Base-by-base conservation (phyloP, 2,888 invertebrate species). In the Sinodicranocentrus sp. region DNA sequence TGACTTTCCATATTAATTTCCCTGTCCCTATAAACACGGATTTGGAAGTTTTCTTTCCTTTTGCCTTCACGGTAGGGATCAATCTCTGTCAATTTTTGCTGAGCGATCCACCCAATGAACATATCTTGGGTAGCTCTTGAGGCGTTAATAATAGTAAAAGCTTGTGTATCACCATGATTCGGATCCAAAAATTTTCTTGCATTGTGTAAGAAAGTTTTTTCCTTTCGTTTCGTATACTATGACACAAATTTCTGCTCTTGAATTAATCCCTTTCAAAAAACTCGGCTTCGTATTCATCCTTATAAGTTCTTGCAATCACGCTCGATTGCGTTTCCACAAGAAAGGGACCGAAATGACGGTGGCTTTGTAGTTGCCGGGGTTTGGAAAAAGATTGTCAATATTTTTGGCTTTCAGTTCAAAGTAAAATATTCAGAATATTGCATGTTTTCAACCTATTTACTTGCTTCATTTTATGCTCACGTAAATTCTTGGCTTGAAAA, bases 81-180 rank as follows among this genome's bases (percentile, higher is more conserved):
- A 78, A 78, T 78, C 78, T 78, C 61, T 78, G 78, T 78, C 78
- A 61, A 61, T 70, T 78, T 78, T 78, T 78, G 78, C 78, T 78
- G 78, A 78, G 61, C 78, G 61, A 78, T 78, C 78, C 67, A 57
- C 67, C 61, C 70, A 44, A 61, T 6, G 68, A 77, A 67, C 25
- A 54, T 26, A 44, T 26, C 63, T 63, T 33, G 19, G 63, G 17
- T 17, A 26, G 13, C 13, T 39, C 76, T 33, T 21, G 33, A 59
- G 68, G 78, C 70, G 61, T 70, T 78, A 78, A 78, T 78, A 78
- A 70, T 61, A 61, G 57, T 78, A 78, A 78, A 78, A 78, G 78
- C 78, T 59, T 77, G 25, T 76, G 65, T 72, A 59, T n/a, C 19
- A 52, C 23, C n/a, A n/a, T n/a, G n/a, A n/a, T n/a, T n/a, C n/a